A percentile compares a stretch with the other conserved stretches of the same genome.
These are phyloP conservation scores for Bradypodion pumilum DNA, from an alignment of 2,797 vertebrate species.

Conservation along the genomic window DNA sequence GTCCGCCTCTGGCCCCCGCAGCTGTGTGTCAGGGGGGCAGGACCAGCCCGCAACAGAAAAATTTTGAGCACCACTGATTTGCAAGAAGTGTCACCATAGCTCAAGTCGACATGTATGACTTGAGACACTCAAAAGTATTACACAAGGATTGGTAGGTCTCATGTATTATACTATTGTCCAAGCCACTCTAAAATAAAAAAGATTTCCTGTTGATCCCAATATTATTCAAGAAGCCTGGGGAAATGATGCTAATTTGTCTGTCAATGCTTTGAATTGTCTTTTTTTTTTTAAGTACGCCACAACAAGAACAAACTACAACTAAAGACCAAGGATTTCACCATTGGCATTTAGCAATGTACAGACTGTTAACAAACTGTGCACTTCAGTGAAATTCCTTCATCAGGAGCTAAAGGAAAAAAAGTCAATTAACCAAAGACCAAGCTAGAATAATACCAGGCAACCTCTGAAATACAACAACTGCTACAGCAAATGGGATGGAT, in stretches of 20 bases:
- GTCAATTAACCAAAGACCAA: too few species aligned
- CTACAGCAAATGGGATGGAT: background rate
- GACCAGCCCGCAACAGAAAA: too few species aligned
- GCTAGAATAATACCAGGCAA: background rate
- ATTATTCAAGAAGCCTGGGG: rapidly evolving
- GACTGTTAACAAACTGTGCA: background rate
- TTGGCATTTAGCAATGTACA: background rate
- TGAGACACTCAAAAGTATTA: background rate
- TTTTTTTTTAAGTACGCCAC: background rate
- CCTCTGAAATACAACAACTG: background rate
- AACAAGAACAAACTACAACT: background rate
- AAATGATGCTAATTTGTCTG: rapidly evolving
- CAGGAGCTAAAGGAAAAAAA: background rate
- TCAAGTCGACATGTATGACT: background rate
- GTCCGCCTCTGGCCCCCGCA: too few species aligned
- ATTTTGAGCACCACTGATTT: too few species aligned
- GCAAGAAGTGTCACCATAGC: too few species aligned
- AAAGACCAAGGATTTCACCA: background rate
- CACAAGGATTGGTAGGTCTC: background rate
- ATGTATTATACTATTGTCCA: background rate
- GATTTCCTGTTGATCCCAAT: background rate
- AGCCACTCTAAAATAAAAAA: background rate
- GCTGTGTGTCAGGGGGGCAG: too few species aligned
- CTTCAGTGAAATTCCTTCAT: too few species aligned
- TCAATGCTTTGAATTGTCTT: background rate